These are phyloP conservation scores for Gordius sp. DNA, from an alignment of 2,888 invertebrate species.

Conservation along the genomic window DNA sequence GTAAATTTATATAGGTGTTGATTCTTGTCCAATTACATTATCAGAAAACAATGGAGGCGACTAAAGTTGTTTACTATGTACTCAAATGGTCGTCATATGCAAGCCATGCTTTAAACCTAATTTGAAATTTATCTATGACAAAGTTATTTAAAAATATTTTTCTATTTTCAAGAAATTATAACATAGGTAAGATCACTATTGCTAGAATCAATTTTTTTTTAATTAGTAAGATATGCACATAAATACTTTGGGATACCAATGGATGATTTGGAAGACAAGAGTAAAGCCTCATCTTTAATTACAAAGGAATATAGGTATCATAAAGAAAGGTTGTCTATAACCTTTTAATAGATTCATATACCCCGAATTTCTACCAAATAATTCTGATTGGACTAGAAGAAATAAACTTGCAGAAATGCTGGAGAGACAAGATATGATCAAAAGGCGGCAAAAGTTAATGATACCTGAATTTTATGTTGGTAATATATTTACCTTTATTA, in stretches of 20 bases:
- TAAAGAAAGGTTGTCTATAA: neutral
- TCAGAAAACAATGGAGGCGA: too few species aligned
- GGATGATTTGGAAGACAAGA: neutral
- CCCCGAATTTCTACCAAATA: conserved; percentile 73
- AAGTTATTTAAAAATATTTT: too few species aligned
- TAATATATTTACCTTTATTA: conserved; percentile 28
- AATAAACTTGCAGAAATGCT: conserved; percentile 57
- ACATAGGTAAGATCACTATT: too few species aligned
- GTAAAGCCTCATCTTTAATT: neutral
- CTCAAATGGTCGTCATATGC: too few species aligned
- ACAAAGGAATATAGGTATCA: conserved; percentile 9
- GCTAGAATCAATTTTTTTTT: neutral
- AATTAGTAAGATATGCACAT: neutral
- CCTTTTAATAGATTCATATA: conserved; percentile 32
- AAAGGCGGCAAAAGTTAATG: conserved; percentile 48
- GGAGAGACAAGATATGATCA: conserved; percentile 70
- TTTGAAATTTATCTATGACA: too few species aligned
- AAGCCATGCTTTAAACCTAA: too few species aligned
- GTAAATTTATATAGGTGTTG: too few species aligned
- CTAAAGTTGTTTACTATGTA: too few species aligned
- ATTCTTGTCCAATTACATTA: too few species aligned
- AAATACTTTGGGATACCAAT: conserved; percentile 12
- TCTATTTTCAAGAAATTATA: too few species aligned
- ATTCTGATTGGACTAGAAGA: conserved; percentile 42
- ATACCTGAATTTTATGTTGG: conserved; percentile 96